phyloP scores from a whole-genome alignment of 2,888 invertebrate species.

The Hoplodrina ambigua region DNA sequence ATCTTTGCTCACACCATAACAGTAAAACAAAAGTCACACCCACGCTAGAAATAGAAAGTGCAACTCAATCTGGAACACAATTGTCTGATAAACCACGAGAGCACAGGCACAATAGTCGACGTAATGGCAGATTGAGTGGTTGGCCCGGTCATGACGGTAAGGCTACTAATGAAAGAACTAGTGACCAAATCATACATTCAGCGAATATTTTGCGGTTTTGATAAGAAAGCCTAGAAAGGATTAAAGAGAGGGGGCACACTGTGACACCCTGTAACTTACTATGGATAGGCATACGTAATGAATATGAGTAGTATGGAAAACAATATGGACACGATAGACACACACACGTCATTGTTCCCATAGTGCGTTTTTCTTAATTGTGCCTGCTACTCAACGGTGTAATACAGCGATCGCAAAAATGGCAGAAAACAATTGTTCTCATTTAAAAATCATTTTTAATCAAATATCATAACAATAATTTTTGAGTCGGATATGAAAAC shows the following conservation, averaged over 20 bases:
- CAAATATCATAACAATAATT: not conserved
- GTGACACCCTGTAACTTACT: not conserved
- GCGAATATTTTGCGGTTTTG: not conserved
- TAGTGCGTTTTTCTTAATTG: no score
- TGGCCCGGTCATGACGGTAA: not conserved
- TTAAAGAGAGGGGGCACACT: no score
- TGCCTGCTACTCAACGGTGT: no score
- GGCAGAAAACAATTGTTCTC: not conserved
- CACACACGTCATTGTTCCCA: no score
- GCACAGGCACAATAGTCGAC: conserved; percentile 26
- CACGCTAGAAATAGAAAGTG: conserved; percentile 64
- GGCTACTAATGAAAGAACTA: not conserved
- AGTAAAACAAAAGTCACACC: conserved; percentile 50
- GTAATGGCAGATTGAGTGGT: conserved; percentile 18
- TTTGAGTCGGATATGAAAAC: not conserved
- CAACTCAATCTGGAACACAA: conserved; percentile 63
- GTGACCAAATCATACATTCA: not conserved
- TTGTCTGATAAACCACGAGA: conserved; percentile 76
- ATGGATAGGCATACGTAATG: not conserved
- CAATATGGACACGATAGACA: no score
- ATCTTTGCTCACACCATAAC: conserved; percentile 42
- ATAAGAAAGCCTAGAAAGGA: no score
- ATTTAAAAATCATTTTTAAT: not conserved
- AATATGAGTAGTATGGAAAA: no score
- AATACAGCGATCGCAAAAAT: not conserved